Evolutionary conservation across 1,140 invertebrate species (phyloP).

Genomic region (Maconellicoccus hirsutus): DNA sequence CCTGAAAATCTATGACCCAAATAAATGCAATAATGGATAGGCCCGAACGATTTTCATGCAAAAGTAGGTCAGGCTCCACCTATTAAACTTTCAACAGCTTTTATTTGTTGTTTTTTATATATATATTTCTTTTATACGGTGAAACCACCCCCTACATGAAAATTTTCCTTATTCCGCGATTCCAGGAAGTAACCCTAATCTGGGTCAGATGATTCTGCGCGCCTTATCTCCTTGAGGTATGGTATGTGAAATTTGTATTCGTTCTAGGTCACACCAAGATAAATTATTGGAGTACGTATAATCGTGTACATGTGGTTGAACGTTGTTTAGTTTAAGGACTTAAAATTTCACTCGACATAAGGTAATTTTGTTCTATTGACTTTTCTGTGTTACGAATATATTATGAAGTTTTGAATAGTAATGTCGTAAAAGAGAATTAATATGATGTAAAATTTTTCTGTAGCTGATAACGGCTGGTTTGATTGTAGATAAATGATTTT

Average conservation of each 20-base stretch:
- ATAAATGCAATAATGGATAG: not conserved
- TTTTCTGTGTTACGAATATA: no score
- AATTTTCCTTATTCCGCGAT: not conserved
- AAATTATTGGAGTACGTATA: not conserved
- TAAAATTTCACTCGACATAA: no score
- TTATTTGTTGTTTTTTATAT: conserved; percentile 1
- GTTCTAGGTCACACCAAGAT: conserved; percentile 16
- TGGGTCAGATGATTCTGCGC: conserved; percentile 20
- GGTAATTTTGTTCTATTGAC: no score
- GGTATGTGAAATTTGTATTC: conserved; percentile 14
- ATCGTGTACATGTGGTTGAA: not conserved
- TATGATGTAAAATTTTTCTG: no score
- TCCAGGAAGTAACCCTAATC: conserved; percentile 1
- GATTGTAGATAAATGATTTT: no score
- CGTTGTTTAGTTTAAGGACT: no score
- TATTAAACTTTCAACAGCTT: conserved; percentile 10
- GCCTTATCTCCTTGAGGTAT: not conserved
- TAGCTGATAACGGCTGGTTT: no score
- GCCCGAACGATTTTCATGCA: conserved; percentile 4
- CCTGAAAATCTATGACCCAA: conserved; percentile 17
- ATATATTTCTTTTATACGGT: not conserved
- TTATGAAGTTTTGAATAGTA: no score
- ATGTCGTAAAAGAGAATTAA: no score
- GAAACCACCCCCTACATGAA: not conserved
- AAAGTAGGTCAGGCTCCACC: conserved; percentile 17